Evolutionary conservation across 2,888 invertebrate genomes (phyloP).

Genomic region (Platerodrilus igneus): DNA sequence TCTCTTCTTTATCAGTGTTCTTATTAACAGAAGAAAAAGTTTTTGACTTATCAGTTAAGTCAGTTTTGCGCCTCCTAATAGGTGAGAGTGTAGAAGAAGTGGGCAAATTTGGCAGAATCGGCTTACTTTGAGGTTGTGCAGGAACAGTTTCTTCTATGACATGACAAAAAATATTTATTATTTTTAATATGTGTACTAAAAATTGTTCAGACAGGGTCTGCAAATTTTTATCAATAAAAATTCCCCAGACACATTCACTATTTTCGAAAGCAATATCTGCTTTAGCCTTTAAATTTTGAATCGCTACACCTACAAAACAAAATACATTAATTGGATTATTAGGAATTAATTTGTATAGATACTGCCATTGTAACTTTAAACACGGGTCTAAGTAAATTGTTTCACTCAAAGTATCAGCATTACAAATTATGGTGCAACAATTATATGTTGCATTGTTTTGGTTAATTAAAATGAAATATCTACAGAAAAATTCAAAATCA

Average conservation of each 20-base stretch:
- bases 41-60: slow-evolving; percentile 40
- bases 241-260: slow-evolving; percentile 40
- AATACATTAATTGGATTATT: too few relatives aligned
- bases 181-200: slow-evolving; percentile 61
- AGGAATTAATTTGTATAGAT: slow-evolving; percentile 12
- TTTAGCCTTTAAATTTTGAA: slow-evolving; percentile 29
- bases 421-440: too few relatives aligned
- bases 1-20: slow-evolving; percentile 39
- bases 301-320: slow-evolving; percentile 14
- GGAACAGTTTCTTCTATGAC: slow-evolving; percentile 67
- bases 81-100: slow-evolving; percentile 48
- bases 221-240: slow-evolving; percentile 46
- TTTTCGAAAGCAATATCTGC: slow-evolving; percentile 28
- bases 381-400: too few relatives aligned
- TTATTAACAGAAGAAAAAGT: slow-evolving; percentile 31
- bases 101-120: slow-evolving; percentile 55
- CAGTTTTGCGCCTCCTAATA: slow-evolving; percentile 45
- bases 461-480: too few relatives aligned
- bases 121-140: slow-evolving; percentile 50
- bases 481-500: too few relatives aligned
- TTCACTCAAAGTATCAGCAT: too few relatives aligned
- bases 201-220: slow-evolving; percentile 59
- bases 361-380: too few relatives aligned
- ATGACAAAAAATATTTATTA: slow-evolving; percentile 71
- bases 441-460: slow-evolving; percentile 24